Conservation (phyloP, 2,797 vertebrate genomes). For the Sus cebifrons region DNA sequence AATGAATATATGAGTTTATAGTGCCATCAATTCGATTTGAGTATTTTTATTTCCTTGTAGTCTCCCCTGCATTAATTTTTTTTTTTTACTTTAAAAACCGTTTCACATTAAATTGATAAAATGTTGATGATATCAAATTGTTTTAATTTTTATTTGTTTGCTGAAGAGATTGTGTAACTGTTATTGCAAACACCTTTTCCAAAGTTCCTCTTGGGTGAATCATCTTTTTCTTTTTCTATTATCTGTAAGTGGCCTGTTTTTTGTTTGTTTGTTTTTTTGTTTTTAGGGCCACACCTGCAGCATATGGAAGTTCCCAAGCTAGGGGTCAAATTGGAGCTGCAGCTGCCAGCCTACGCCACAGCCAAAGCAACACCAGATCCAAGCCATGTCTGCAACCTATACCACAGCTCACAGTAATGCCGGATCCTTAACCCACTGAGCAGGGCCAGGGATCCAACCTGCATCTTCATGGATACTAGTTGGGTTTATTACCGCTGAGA, state of each 20-base stretch:
- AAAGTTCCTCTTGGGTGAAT: not conserved
- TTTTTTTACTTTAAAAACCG: conserved; percentile 20
- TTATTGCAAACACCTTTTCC: not conserved
- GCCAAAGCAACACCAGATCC: too few relatives aligned
- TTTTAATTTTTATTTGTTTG: conserved; percentile 49
- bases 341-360: too few relatives aligned
- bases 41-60: conserved; percentile 29
- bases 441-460: too few relatives aligned
- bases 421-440: too few relatives aligned
- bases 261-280: too few relatives aligned
- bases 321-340: too few relatives aligned
- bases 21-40: not conserved
- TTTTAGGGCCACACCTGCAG: too few relatives aligned
- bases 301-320: too few relatives aligned
- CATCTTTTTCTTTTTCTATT: conserved; percentile 37
- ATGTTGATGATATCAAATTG: conserved; percentile 28
- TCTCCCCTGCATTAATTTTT: not conserved
- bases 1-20: not conserved
- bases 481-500: too few relatives aligned
- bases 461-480: too few relatives aligned
- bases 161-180: not conserved
- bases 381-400: too few relatives aligned
- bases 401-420: too few relatives aligned
- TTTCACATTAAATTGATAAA: conserved; percentile 21
- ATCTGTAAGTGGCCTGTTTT: not conserved